phyloP scores from a whole-genome alignment of 2,797 vertebrate genomes.

The Protonibea diacanthus region DNA sequence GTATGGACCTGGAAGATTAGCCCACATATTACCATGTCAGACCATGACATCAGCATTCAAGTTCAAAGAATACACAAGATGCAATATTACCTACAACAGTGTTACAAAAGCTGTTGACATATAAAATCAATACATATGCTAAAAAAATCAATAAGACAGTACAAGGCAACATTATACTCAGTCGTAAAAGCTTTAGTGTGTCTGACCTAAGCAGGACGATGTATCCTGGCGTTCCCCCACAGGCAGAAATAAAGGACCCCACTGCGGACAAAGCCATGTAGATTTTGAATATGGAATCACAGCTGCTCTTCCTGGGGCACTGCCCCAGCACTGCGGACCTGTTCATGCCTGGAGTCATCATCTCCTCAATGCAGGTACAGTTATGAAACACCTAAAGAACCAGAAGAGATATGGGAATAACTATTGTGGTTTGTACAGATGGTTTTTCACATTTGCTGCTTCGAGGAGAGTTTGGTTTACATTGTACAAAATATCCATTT shows the following conservation, averaged over 20 bases:
- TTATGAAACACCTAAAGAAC: slow-evolving; percentile 90
- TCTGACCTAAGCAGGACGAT: slow-evolving; percentile 93
- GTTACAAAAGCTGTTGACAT: not conserved
- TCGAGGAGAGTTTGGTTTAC: not conserved
- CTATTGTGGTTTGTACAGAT: not conserved
- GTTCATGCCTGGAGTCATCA: slow-evolving; percentile 70
- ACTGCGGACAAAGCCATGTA: slow-evolving; percentile 90
- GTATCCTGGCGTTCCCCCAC: slow-evolving; percentile 92
- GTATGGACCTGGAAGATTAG: slow-evolving; percentile 86
- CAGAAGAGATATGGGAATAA: not conserved
- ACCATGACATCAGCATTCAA: not conserved
- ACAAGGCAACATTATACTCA: not conserved
- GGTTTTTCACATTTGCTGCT: not conserved
- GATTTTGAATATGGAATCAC: slow-evolving; percentile 89
- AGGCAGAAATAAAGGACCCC: slow-evolving; percentile 90
- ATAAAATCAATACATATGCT: not conserved
- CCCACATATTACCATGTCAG: not conserved
- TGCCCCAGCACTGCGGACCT: slow-evolving; percentile 88
- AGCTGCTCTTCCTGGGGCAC: slow-evolving; percentile 88
- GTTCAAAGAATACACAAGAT: not conserved
- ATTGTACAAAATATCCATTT: not conserved
- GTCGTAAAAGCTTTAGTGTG: not conserved
- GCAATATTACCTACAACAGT: not conserved
- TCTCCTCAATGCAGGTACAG: slow-evolving; percentile 88
- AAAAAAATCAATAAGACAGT: not conserved